phyloP scores from a whole-genome alignment of 2,797 vertebrate species.

The Tamandua tetradactyla region DNA sequence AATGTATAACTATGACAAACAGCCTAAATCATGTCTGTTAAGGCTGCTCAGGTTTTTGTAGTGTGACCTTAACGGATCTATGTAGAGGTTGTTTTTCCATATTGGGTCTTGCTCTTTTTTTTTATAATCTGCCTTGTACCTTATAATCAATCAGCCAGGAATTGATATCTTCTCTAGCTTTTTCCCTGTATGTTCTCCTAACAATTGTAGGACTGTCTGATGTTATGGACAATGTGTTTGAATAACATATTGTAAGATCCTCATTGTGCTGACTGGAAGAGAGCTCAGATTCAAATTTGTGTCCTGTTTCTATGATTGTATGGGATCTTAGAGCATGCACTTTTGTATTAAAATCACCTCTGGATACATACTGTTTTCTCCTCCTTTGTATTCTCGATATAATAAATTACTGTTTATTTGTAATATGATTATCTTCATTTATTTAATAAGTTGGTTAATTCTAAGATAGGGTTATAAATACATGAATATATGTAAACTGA shows the following conservation, averaged over 20 bases:
- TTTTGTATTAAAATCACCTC: not conserved
- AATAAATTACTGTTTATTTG: constrained; percentile 8
- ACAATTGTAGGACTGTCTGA: not conserved
- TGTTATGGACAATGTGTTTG: not conserved
- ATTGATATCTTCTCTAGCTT: not conserved
- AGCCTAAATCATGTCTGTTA: not conserved
- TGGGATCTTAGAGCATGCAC: too few relatives aligned
- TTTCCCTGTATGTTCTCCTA: not conserved
- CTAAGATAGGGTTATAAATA: not conserved
- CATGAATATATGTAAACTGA: not conserved
- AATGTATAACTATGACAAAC: not conserved
- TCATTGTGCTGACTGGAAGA: not conserved
- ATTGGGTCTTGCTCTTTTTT: not conserved
- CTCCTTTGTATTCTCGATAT: not conserved
- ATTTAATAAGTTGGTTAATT: not conserved
- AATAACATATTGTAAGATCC: not conserved
- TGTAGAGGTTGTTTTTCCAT: not conserved
- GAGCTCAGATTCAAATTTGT: not conserved
- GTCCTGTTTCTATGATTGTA: not conserved
- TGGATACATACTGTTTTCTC: not conserved
- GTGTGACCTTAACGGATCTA: not conserved
- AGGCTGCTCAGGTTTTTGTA: not conserved
- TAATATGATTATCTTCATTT: not conserved
- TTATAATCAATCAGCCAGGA: not conserved
- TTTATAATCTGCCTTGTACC: not conserved